These are phyloP conservation scores for Actinernus sp. DNA, from an alignment of 92 coral and sea anemone species.

Conservation along the genomic window DNA sequence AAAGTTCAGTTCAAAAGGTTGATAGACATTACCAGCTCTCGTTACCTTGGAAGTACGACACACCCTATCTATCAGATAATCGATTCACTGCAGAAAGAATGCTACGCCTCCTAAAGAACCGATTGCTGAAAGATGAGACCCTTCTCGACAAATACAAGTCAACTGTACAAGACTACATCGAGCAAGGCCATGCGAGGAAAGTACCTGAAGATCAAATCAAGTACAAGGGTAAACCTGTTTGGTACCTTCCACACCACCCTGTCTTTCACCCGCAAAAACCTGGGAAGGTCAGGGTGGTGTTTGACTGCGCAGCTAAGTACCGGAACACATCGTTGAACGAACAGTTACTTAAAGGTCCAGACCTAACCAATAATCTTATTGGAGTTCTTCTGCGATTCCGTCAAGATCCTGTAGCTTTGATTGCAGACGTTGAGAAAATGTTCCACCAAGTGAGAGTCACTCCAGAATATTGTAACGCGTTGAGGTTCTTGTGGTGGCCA, in stretches of 20 bases:
- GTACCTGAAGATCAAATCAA: slow-evolving; percentile 16
- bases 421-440: slow-evolving; percentile 34
- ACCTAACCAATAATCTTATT: slow-evolving; percentile 30
- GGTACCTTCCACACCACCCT: slow-evolving; percentile 69
- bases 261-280: slow-evolving; percentile 15
- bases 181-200: slow-evolving; percentile 39
- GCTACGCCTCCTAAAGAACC: slow-evolving; percentile 35
- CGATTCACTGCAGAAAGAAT: slow-evolving; percentile 41
- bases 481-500: slow-evolving; percentile 35
- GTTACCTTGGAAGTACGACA: slow-evolving; percentile 55
- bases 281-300: slow-evolving; percentile 23
- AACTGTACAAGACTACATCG: slow-evolving; percentile 45
- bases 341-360: slow-evolving; percentile 27
- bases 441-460: slow-evolving; percentile 34
- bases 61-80: slow-evolving; percentile 56
- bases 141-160: slow-evolving; percentile 50
- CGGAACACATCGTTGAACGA: slow-evolving; percentile 24
- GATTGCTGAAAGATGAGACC: slow-evolving; percentile 32
- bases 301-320: slow-evolving; percentile 31
- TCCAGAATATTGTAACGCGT: slow-evolving; percentile 19
- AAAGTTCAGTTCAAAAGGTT: slow-evolving; percentile 14
- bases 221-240: slow-evolving; percentile 8
- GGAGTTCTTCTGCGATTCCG: slow-evolving; percentile 34
- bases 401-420: slow-evolving; percentile 13
- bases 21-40: slow-evolving; percentile 57